Evolutionary conservation across 1,140 invertebrate species (phyloP), one percentile per base, ranked within the genome.

Genomic region (Watersipora subatra): DNA sequence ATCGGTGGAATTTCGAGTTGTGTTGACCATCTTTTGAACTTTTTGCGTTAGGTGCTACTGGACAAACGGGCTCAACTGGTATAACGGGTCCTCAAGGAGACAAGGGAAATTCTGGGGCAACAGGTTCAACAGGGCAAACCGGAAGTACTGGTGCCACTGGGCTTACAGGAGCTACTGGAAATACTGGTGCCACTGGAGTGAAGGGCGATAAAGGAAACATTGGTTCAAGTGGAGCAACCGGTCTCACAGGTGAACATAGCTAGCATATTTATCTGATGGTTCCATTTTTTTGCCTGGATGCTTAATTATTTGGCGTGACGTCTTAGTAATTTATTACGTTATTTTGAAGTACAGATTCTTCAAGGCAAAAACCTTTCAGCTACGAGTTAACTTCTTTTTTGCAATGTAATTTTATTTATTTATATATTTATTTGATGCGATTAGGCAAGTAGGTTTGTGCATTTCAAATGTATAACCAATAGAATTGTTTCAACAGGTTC

Each of bases 171-270:
- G n/a, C n/a, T n/a, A n/a, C n/a, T n/a, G n/a, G n/a, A n/a, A n/a
- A n/a, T n/a, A n/a, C n/a, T n/a, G n/a, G n/a, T n/a, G n/a, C n/a
- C n/a, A n/a, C n/a, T n/a, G n/a, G n/a, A n/a, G n/a, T n/a, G n/a
- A n/a, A n/a, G n/a, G n/a, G n/a, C n/a, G n/a, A n/a, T n/a, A n/a
- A n/a, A n/a, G n/a, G n/a, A n/a, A n/a, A n/a, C n/a, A n/a, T n/a
- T n/a, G 67, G 67, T 27, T 15, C 61, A 29, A 22, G 19, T 1
- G 67, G 67, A 2, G 26, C 57, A 58, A 58, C 2, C 20, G 57
- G 57, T 25, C 7, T 22, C 57, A 58, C 57, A 3, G 57, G 57
- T 3, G 57, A 7, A 58, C 20, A 2, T 2, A 22, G 46, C 46
- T 22, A 17, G 46, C 46, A 17, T 17, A 22, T 17, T 22, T 17